Evolutionary conservation across 23 tunicate species (phyloP), one percentile per base, ranked within the genome.

Genomic region (Phallusia fumigata): DNA sequence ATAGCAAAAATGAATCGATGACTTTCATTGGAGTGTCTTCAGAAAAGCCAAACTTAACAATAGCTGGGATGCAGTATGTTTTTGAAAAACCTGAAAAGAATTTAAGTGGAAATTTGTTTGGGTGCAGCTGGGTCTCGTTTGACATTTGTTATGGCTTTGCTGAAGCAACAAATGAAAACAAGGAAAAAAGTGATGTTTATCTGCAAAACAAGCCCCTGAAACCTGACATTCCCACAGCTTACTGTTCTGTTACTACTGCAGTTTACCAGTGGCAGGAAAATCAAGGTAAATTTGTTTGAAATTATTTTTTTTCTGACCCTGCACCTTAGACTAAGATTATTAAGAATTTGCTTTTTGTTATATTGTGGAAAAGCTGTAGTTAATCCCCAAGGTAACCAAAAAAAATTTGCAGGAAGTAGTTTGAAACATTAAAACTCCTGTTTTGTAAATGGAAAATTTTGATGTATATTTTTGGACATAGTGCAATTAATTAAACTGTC

Each of bases 101-200:
- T 58, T 6, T 21, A 13, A 58, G 69, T 58, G 69, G 69, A 58
- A 58, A 58, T 58, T 24, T 58, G 69, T 58, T 58, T 58, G 69
- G 69, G 28, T 58, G 69, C 69, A 58, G 16, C 28, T 58, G 69
- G 69, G 69, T 58, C 69, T 21, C 15, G 26, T 58, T 58, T 58
- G 69, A 58, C 13, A 24, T 58, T 58, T 3, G 28, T 24, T 21
- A 1, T 16, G 13, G 2, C 15, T 1, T 6, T 21, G 28, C 26
- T 58, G 69, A 58, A 58, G 69, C n/a, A n/a, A n/a, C n/a, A n/a
- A n/a, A n/a, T n/a, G n/a, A n/a, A n/a, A n/a, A 58, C 26, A 13
- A 16, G 69, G 69, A 58, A 6, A 24, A 58, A 13, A 58, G 5
- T 21, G 69, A 58, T 58, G 26, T 58, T 58, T 22, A 1, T 22